Conservation (phyloP, 2,113 vertebrate genomes). For the Seriola aureovittata region DNA sequence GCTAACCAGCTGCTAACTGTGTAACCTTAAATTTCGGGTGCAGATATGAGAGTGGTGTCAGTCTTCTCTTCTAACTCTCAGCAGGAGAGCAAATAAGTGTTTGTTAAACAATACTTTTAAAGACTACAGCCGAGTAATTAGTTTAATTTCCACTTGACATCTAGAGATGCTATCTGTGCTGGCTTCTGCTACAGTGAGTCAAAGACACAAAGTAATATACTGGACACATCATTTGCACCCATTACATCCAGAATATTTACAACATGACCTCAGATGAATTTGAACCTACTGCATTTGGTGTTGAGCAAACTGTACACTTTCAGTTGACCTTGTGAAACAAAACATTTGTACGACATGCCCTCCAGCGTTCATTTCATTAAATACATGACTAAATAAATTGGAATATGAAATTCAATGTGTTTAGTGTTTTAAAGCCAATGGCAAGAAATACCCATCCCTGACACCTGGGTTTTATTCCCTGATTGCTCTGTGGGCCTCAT, state of each 20-base stretch:
- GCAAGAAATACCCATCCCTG: neutral
- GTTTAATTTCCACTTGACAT: neutral
- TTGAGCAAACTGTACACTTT: constrained; percentile 14
- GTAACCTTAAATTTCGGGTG: too few species aligned
- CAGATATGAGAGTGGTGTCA: neutral
- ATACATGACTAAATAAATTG: neutral
- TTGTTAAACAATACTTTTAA: neutral
- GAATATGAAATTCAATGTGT: neutral
- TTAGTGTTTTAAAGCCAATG: neutral
- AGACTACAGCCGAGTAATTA: neutral
- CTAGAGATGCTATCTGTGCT: neutral
- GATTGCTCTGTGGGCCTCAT: neutral
- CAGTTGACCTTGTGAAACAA: constrained; percentile 20
- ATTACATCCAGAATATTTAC: neutral
- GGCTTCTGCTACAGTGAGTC: neutral
- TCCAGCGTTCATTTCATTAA: constrained; percentile 5
- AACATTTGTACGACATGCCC: constrained; percentile 11
- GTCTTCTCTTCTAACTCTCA: neutral
- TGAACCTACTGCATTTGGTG: neutral
- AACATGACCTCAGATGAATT: constrained; percentile 14
- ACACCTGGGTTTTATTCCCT: neutral
- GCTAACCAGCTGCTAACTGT: neutral
- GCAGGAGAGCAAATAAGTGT: neutral
- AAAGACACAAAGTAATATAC: neutral
- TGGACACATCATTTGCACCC: neutral